Base-by-base conservation (phyloP, 2,888 invertebrate genomes). In the Hyposoter dolosus region DNA sequence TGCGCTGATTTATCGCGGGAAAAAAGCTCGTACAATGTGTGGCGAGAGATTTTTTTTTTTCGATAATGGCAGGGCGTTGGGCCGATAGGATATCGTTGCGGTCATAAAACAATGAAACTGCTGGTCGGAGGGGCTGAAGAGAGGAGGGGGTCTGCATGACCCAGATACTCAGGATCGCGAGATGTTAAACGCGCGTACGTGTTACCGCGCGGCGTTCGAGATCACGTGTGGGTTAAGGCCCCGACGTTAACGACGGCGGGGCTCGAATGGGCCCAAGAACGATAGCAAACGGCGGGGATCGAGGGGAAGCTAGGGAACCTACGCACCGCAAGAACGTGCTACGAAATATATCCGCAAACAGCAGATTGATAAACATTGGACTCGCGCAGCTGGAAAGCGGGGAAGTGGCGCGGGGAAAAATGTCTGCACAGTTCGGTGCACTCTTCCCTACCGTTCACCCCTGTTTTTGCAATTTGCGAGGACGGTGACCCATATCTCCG, bases 191-290 rank as follows among this genome's bases (percentile, higher is more conserved):
- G 60, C 60, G 56, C n/a, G n/a, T 32, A 56, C 71, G 56, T 45
- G 23, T n/a, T n/a, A 28, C n/a, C 40, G 35, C 4, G 40, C 40
- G 40, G 23, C 56, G 60, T 56, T 60, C 15, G 68, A 71, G n/a
- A 65, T 71, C 83, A 81, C 83, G 86, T 83, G 85, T 83, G 83
- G 83, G 83, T 81, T 83, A 75, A 83, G 83, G 83, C 83, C 83
- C 83, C 77, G 65, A 68, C 68, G 65, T 69, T 75, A 50, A 72
- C 60, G 53, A n/a, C 66, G 9, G 35, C 35, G 35, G 80, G 79
- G 71, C 40, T 63, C 53, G 56, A 63, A 23, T 66, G 77, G 45
- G 83, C 60, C 45, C 71, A 72, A 68, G 83, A 43, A 50, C 45
- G 40, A 63, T 45, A 72, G 77, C 66, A 40, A 47, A 23, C 32